A percentile compares a stretch with the other conserved stretches of the same genome.
Evolutionary conservation across 2,888 invertebrate genomes (phyloP).

Genomic region (Yponomeuta plumbellus): DNA sequence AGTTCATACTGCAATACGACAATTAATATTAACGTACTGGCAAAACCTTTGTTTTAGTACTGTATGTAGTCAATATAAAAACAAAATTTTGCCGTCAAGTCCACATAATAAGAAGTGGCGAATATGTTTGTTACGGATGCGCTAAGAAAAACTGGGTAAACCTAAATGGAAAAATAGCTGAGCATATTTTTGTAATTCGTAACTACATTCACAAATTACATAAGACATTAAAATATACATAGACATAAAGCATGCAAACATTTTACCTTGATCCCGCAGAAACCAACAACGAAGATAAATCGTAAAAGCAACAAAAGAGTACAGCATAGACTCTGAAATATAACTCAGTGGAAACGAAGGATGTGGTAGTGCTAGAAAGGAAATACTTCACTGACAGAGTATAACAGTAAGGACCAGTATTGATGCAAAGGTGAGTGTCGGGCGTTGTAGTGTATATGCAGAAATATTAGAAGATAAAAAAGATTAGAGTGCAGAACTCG

Average conservation of each 20-base stretch:
- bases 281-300: not conserved
- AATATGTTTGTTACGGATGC: too few species aligned
- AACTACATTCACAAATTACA: not conserved
- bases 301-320: not conserved
- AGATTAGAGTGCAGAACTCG: not conserved
- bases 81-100: too few species aligned
- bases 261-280: not conserved
- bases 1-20: conserved; percentile 52
- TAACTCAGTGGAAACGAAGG: not conserved
- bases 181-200: too few species aligned
- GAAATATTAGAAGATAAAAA: conserved; percentile 3
- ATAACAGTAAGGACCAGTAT: not conserved
- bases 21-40: not conserved
- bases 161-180: too few species aligned
- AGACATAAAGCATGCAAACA: not conserved
- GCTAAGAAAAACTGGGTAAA: too few species aligned
- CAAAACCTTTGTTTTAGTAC: too few species aligned
- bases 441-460: conserved; percentile 6
- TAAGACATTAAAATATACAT: not conserved
- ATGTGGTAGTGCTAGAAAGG: not conserved
- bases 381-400: not conserved
- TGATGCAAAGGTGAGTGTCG: conserved; percentile 6
- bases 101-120: too few species aligned
- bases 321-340: not conserved
- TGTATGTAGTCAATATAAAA: too few species aligned